Conservation (phyloP, 2,888 invertebrate species). For the Epistrophella euchroma region DNA sequence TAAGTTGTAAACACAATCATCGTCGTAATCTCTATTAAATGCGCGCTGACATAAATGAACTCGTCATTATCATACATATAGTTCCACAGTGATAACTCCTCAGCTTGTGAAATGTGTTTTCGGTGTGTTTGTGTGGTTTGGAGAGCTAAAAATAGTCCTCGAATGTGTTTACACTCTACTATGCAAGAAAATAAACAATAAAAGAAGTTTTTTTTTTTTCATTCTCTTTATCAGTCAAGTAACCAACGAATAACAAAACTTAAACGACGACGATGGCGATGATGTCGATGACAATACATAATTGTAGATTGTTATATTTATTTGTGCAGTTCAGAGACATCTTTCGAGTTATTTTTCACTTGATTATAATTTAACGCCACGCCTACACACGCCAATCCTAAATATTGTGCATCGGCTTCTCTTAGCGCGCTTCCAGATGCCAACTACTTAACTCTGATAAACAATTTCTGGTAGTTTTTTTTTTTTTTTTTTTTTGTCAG, state of each 20-base stretch:
- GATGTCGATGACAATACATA: constrained; percentile 45
- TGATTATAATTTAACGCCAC: constrained; percentile 74
- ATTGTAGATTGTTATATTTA: constrained; percentile 37
- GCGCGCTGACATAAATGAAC: constrained; percentile 71
- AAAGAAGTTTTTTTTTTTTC: constrained; percentile 38
- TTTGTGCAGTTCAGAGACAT: constrained; percentile 40
- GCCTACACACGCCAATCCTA: constrained; percentile 57
- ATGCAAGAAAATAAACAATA: constrained; percentile 30
- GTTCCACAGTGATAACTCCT: constrained; percentile 15
- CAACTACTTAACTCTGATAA: constrained; percentile 57
- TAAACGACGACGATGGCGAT: background rate
- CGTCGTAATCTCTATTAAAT: constrained; percentile 69
- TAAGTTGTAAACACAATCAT: constrained; percentile 47
- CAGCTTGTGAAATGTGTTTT: background rate
- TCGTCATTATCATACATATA: constrained; percentile 58
- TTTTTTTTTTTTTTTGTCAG: background rate
- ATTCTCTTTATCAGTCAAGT: constrained; percentile 62
- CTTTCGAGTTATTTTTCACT: constrained; percentile 70
- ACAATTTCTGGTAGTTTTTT: constrained; percentile 1
- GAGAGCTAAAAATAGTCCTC: constrained; percentile 64
- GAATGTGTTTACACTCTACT: constrained; percentile 1
- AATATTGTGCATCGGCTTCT: constrained; percentile 37
- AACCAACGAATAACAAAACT: constrained; percentile 16
- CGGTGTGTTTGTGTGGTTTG: background rate
- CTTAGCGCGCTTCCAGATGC: constrained; percentile 37